These are phyloP conservation scores for Takifugu bimaculatus DNA, from an alignment of 2,113 vertebrate species.

Conservation along the genomic window DNA sequence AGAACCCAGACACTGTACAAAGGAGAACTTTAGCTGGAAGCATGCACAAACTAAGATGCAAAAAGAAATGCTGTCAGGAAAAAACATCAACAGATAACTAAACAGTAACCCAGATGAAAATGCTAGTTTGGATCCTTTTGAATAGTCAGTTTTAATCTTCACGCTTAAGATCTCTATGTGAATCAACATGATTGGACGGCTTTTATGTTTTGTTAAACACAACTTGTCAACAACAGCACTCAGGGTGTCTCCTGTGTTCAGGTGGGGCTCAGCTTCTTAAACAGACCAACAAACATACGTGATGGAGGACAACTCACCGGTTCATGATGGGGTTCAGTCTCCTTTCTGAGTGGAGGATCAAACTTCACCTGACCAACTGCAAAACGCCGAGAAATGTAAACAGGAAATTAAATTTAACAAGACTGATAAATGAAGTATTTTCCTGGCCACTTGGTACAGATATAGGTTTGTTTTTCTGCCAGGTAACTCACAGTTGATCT, in stretches of 20 bases:
- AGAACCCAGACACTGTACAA: too few species aligned
- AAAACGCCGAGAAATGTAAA: not conserved
- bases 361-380: conserved; percentile 89
- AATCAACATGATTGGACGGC: not conserved
- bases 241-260: conserved; percentile 26
- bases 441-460: too few species aligned
- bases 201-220: conserved; percentile 12
- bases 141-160: too few species aligned
- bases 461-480: too few species aligned
- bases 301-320: conserved; percentile 78
- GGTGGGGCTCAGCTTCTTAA: conserved; percentile 20
- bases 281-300: not conserved
- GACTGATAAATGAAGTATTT: too few species aligned
- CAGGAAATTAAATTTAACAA: too few species aligned
- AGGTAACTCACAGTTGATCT: conserved; percentile 92
- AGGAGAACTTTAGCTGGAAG: not conserved
- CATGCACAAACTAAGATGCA: not conserved
- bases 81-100: too few species aligned
- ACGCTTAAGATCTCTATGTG: not conserved
- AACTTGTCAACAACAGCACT: conserved; percentile 9
- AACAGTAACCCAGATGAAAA: not conserved
- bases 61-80: too few species aligned
- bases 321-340: conserved; percentile 95
- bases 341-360: conserved; percentile 91
- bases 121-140: too few species aligned